Evolutionary conservation across 2,113 vertebrate species (phyloP).

Genomic region (Perca schrenkii): DNA sequence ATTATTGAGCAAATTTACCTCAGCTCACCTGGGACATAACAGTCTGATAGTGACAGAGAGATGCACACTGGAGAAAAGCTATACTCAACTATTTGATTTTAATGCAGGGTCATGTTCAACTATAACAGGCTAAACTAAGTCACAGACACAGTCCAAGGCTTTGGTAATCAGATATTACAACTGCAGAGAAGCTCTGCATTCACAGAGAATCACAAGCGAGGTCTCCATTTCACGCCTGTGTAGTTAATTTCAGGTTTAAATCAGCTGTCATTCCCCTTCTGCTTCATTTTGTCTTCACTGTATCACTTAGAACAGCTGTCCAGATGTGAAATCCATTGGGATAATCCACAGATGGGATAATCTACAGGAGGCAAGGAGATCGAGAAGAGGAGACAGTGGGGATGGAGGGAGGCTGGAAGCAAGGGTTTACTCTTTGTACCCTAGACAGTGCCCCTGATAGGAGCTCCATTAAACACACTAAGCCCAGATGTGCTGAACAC

Average conservation of each 20-base stretch:
- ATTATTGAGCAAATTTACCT: not conserved
- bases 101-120: conserved; percentile 27
- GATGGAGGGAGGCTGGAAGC: conserved; percentile 32
- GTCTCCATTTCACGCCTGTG: conserved; percentile 21
- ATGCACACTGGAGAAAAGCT: not conserved
- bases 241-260: conserved; percentile 51
- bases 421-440: conserved; percentile 36
- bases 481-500: conserved; percentile 57
- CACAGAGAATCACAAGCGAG: conserved; percentile 18
- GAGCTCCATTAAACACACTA: conserved; percentile 48
- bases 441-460: conserved; percentile 62
- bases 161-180: conserved; percentile 20
- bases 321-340: conserved; percentile 52
- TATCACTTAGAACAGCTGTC: conserved; percentile 50
- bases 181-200: not conserved
- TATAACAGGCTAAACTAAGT: conserved; percentile 30
- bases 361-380: conserved; percentile 28
- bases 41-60: not conserved
- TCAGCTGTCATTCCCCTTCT: not conserved
- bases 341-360: conserved; percentile 65
- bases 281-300: not conserved
- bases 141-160: not conserved
- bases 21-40: conserved; percentile 15
- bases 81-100: conserved; percentile 15
- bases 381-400: conserved; percentile 10